Conservation (phyloP, 2,888 invertebrate genomes). For the Orthosia cruda region DNA sequence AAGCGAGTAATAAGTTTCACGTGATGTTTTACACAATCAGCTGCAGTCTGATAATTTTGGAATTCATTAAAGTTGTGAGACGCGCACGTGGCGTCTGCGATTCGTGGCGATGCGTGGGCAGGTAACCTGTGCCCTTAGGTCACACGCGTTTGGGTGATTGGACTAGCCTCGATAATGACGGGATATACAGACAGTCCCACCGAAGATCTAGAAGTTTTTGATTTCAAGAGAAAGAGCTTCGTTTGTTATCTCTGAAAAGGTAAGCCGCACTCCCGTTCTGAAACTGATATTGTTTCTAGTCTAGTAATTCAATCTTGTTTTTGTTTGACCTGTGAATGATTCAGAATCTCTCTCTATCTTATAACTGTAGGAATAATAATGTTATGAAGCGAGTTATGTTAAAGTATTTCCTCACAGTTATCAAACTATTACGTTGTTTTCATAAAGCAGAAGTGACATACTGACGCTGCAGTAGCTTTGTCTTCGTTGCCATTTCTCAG, state of each 20-base stretch:
- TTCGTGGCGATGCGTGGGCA: too few species aligned
- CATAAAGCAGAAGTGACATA: background rate
- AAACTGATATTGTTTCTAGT: constrained; percentile 4
- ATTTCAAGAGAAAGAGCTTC: background rate
- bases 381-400: background rate
- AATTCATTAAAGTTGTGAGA: constrained; percentile 26
- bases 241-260: background rate
- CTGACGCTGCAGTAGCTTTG: background rate
- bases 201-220: background rate
- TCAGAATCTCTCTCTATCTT: background rate
- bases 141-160: background rate
- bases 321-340: background rate
- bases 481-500: background rate
- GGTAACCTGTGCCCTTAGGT: background rate
- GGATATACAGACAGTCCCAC: too few species aligned
- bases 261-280: background rate
- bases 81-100: constrained; percentile 18
- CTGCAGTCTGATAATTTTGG: constrained; percentile 32
- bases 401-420: background rate
- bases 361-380: background rate
- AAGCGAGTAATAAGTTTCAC: background rate
- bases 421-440: background rate
- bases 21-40: constrained; percentile 6
- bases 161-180: background rate
- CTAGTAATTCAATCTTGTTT: background rate